Base-by-base conservation (phyloP, 2,888 invertebrate genomes). In the Brachycybe producta region DNA sequence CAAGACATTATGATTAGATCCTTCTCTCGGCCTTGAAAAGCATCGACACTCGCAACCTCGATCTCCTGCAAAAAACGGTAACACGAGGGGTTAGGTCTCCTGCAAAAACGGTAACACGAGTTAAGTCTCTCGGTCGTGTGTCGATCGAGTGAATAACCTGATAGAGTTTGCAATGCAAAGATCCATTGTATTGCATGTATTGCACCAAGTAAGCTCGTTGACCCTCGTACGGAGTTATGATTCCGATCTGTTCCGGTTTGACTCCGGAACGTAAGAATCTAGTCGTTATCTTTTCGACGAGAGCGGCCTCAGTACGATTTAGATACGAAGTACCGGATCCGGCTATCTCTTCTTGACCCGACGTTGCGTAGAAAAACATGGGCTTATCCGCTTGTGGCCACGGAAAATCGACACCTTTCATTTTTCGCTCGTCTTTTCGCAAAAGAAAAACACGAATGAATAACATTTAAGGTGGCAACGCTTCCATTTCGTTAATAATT, bases 1-100 rank as follows among this genome's bases (percentile, higher is more conserved):
- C 97, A 98, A 0, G 95, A 95, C 83, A 99, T 87, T 48, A 99
- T 92, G 58, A 99, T 98, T 52, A 97, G 86, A 64, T 99, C 98
- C 64, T 99, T 99, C 65, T 99, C 98, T 43, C 98, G 75, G 0
- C 98, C 98, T 68, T 97, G 95, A 68, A 99, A 99, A 0, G 98
- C 98, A 68, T 99, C 98, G 2, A 99, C 98, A 69, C 94, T 95
- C 7, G 97, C 98, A 0, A 99, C 95, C 70, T 99, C 98, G 49
- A 99, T 92, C 65, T 97, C 95, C 70, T 94, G 84, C 11, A 27
- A n/a, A 57, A 57, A 24, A 44, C 4, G 36, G n/a, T 19, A 28
- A 34, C 54, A 23, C 48, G 11, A 8, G 51, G 24, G n/a, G 5
- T 35, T 52, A 7, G n/a, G 21, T 8, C 53, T 39, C 7, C 8